phyloP scores from a whole-genome alignment of 2,797 vertebrate genomes.

The Leptodactylus fallax region DNA sequence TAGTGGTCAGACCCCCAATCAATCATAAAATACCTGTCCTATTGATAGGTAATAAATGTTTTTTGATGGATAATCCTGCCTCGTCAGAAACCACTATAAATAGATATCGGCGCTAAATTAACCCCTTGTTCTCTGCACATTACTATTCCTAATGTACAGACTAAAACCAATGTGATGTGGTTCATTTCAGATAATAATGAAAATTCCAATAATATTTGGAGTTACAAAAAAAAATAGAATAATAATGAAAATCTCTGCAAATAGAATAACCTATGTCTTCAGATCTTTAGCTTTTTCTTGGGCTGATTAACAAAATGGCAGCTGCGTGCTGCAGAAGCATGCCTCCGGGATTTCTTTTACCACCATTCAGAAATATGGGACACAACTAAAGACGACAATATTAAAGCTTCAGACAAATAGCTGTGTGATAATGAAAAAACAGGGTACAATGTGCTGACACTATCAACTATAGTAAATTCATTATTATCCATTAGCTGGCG shows the following conservation, averaged over 20 bases:
- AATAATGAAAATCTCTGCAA: background rate
- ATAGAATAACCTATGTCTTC: background rate
- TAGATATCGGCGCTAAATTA: too few species aligned
- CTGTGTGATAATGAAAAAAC: conserved; percentile 6
- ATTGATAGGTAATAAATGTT: too few species aligned
- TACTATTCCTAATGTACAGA: too few species aligned
- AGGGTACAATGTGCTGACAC: background rate
- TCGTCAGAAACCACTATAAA: too few species aligned
- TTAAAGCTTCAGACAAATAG: background rate
- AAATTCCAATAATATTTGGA: too few species aligned
- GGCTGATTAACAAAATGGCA: conserved; percentile 14
- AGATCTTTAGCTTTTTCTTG: background rate
- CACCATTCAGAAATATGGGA: conserved; percentile 23
- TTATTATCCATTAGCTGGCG: conserved; percentile 10
- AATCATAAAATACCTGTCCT: too few species aligned
- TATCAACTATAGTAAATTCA: conserved; percentile 11
- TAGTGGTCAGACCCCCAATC: too few species aligned
- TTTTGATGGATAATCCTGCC: too few species aligned
- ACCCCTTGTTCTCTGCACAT: too few species aligned
- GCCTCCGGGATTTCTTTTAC: conserved; percentile 38
- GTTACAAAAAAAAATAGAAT: too few species aligned
- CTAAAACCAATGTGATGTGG: too few species aligned
- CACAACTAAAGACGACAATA: conserved; percentile 1
- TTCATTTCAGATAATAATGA: too few species aligned
- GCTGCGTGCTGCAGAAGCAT: conserved; percentile 13